Base-by-base conservation (phyloP, 2,113 vertebrate genomes). In the Archilochus colubris region DNA sequence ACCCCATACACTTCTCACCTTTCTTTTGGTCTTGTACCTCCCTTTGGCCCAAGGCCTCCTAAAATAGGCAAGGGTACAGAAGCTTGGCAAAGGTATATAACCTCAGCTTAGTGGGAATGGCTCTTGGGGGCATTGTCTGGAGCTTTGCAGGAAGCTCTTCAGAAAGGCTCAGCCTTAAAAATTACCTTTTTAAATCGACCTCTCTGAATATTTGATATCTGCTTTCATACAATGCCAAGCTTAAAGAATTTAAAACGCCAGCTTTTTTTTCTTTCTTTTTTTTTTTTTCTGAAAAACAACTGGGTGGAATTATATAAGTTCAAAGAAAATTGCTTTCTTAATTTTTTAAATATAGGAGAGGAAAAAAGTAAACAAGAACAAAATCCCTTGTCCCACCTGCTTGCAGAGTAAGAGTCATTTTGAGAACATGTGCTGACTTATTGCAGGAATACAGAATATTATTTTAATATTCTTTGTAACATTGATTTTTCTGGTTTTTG, bases 141-240 rank as follows among this genome's bases (percentile, higher is more conserved):
- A 69, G 62, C 4, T 3, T 75, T 86, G 62, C 92, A 91, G 84
- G 93, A 86, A 96, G 74, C 77, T 80, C 84, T 93, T 94, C 57
- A 62, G 75, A 92, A 93, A 78, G 83, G 67, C 66, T 97, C 66
- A 66, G 75, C 86, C 82, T 81, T 82, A 93, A 90, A 96, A 94
- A 75, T 78, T 61, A 94, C 95, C 89, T 89, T 94, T 83, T 86
- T 94, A 92, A 95, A 91, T 4, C 38, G 79, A 96, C 80, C 53
- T 62, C 44, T 91, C 79, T 92, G 91, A 94, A 90, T 95, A 91
- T 95, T 91, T 95, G 95, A 88, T 95, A 81, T 67, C 95, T 94
- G 86, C 92, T 95, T 96, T 96, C 62, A 92, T 94, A 95, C 51
- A 82, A 59, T 95, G 88, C 86, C 93, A 94, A 54, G 76, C 77